Evolutionary conservation across 2,888 invertebrate genomes (phyloP), one percentile per base, ranked within the genome.

Genomic region (Charanyca ferruginea): DNA sequence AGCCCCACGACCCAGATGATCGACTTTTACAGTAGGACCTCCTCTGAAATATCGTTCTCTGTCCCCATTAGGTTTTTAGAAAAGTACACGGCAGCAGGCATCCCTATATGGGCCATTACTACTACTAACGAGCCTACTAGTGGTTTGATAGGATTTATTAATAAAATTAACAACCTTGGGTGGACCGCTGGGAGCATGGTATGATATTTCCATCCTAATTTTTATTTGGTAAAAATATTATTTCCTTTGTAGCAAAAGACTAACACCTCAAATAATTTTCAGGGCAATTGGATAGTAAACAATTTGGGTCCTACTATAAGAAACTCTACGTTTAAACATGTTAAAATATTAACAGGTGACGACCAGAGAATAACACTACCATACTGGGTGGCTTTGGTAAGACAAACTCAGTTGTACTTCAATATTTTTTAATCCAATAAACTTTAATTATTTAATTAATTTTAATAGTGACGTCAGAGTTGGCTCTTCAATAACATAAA

Each of bases 121-220:
- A 97, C 98, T 0, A 98, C 98, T 47, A 99, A 99, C 88, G 98
- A 99, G 86, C 98, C 99, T 0, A 84, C 96, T 0, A 96, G 97
- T 82, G 97, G 97, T 1, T 85, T 96, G 0, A 41, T 96, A 0
- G 94, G 95, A 1, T 77, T 93, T 67, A 79, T 81, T 5, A 54
- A 23, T 45, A 86, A 87, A 3, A 97, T 98, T 86, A 98, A 98
- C 91, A 95, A 96, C 53, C 96, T 98, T 90, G 98, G 97, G 3
- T 98, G 98, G 97, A 96, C 96, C 0, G 96, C 97, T 0, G 74
- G 83, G 11, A 88, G 94, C 44, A 94, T 96, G 91, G 96, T 95
- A 84, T 72, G 70, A 38, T 23, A 0, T 18, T 22, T 16, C 0
- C 5, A 8, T 41, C 11, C 1, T 16, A 42, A 9, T 25, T 22